Percentiles rank a stretch among this genome's conserved stretches.
phyloP scores from a whole-genome alignment of 2,797 vertebrate genomes.

The Lemur catta region DNA sequence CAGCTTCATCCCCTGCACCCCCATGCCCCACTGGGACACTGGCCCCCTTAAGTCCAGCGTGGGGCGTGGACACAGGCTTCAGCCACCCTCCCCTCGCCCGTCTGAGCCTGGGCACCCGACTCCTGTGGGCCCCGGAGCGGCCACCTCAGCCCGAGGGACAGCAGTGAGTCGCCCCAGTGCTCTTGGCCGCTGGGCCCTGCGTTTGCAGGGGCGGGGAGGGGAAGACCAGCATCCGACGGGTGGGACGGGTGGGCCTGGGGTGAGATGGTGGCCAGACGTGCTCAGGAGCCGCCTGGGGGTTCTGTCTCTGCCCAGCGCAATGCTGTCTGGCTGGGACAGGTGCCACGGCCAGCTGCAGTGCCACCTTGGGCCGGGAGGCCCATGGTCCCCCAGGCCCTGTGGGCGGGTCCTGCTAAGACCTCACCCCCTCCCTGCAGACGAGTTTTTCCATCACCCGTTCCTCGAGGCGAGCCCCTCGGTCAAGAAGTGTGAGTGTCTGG shows the following conservation, averaged over 20 bases:
- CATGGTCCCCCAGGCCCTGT: not conserved
- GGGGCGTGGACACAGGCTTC: not conserved
- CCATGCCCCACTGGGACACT: not conserved
- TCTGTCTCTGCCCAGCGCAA: not conserved
- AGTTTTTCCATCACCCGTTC: conserved; percentile 97
- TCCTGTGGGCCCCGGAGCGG: not conserved
- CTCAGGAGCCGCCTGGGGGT: not conserved
- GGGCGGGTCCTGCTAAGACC: not conserved
- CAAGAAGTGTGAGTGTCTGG: conserved; percentile 91
- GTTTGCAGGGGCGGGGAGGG: not conserved
- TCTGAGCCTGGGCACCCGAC: not conserved
- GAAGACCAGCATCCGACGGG: not conserved
- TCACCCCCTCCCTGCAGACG: conserved; percentile 84
- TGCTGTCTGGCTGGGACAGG: not conserved
- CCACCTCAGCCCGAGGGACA: no score
- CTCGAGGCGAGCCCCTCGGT: conserved; percentile 89
- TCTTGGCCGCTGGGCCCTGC: not conserved
- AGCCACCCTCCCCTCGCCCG: not conserved
- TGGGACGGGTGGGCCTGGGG: accelerated
- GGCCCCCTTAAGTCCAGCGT: not conserved
- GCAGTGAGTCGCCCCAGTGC: not conserved
- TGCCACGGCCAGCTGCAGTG: not conserved
- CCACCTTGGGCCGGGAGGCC: not conserved
- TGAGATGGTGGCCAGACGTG: not conserved
- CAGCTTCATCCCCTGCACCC: not conserved